A percentile compares a stretch with the other conserved stretches of the same genome.
These are phyloP conservation scores for Alethe castanea DNA, from an alignment of 2,113 vertebrate species.

Conservation along the genomic window DNA sequence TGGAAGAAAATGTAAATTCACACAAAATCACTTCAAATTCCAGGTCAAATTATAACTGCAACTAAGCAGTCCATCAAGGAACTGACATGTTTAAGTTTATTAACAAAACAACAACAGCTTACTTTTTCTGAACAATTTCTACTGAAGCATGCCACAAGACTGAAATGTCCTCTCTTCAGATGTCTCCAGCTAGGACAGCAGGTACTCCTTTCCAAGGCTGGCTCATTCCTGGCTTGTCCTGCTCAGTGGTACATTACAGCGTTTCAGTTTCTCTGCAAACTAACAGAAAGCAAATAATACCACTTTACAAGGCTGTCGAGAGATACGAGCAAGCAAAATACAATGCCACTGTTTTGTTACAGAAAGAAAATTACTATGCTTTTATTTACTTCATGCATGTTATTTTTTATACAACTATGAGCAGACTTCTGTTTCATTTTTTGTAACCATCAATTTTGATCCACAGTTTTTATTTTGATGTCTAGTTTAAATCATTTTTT, in stretches of 20 bases:
- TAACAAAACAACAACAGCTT: conserved; percentile 26
- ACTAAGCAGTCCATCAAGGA: not conserved
- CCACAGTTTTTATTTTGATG: not conserved
- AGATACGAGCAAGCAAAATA: not conserved
- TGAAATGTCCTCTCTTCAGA: conserved; percentile 56
- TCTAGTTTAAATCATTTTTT: not conserved
- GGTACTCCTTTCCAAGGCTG: conserved; percentile 28
- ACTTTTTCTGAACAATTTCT: conserved; percentile 61
- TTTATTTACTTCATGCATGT: not conserved
- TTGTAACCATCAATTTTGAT: not conserved
- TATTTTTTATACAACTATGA: not conserved
- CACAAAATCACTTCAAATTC: not conserved
- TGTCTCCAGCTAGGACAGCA: conserved; percentile 2
- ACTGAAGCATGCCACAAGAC: conserved; percentile 50
- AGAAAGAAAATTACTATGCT: not conserved
- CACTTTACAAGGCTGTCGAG: not conserved
- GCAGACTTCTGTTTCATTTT: not conserved
- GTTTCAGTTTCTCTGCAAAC: conserved; percentile 14
- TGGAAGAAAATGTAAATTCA: not conserved
- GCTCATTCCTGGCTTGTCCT: conserved; percentile 60
- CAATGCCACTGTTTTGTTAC: not conserved
- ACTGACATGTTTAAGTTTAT: fast-evolving
- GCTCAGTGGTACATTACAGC: not conserved
- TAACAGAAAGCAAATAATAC: conserved; percentile 16
- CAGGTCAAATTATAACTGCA: not conserved